Percentiles rank a stretch among this genome's conserved stretches.
Conservation (phyloP, 2,797 vertebrate species). For the Choloepus didactylus region DNA sequence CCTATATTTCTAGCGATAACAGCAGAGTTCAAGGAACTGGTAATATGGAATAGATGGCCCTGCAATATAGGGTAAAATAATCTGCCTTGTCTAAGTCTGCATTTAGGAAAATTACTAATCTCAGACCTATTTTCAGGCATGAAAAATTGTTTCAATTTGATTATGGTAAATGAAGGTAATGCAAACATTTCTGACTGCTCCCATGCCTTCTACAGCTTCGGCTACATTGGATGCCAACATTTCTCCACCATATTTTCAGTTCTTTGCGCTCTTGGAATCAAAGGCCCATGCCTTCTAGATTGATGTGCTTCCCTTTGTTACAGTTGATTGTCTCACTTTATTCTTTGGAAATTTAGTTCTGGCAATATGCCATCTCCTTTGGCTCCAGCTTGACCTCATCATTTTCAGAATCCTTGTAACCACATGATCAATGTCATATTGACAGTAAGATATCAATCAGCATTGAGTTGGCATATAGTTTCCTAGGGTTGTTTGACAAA, state of each 20-base stretch:
- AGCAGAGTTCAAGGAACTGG: background rate
- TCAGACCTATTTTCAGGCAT: background rate
- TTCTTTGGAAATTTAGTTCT: background rate
- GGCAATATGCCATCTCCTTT: background rate
- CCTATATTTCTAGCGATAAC: background rate
- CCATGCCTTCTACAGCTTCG: background rate
- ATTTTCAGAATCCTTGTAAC: background rate
- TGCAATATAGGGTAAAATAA: background rate
- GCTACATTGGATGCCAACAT: background rate
- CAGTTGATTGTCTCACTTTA: background rate
- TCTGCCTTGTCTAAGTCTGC: background rate
- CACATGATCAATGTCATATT: background rate
- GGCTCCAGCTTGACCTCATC: background rate
- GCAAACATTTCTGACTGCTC: background rate
- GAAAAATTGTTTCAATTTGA: background rate
- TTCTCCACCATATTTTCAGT: background rate
- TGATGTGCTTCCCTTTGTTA: background rate
- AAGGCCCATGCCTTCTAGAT: background rate
- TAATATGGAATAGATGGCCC: background rate
- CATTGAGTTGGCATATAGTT: no score
- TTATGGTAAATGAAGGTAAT: background rate
- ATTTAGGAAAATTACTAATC: background rate
- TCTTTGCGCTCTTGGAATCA: background rate
- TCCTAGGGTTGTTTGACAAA: no score
- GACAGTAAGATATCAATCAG: background rate